Conservation (phyloP, 2,113 vertebrate species). For the Muntiacus muntjak region DNA sequence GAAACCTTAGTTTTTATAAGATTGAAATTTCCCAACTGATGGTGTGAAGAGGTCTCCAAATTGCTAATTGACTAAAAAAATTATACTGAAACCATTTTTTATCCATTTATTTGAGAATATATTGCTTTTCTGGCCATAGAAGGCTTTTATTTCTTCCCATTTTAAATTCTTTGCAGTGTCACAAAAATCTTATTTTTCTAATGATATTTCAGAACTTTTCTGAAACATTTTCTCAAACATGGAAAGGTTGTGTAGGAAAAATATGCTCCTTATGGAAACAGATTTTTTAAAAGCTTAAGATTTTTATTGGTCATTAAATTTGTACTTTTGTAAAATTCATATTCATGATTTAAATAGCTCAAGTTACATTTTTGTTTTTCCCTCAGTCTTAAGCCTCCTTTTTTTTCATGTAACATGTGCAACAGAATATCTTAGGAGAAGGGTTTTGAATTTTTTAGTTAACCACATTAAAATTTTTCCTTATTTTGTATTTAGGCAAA, state of each 20-base stretch:
- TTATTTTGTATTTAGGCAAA: background rate
- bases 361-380: background rate
- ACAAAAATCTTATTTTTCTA: background rate
- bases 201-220: constrained; percentile 9
- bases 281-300: background rate
- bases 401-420: background rate
- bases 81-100: background rate
- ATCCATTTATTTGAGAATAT: background rate
- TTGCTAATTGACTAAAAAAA: background rate
- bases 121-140: background rate
- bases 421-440: background rate
- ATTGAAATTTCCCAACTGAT: background rate
- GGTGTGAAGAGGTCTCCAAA: background rate
- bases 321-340: background rate
- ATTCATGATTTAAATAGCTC: background rate
- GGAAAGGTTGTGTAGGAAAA: constrained; percentile 19
- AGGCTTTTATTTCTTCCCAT: background rate
- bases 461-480: background rate
- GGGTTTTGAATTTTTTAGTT: background rate
- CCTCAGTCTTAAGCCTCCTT: background rate
- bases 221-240: background rate
- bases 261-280: background rate
- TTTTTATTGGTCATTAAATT: background rate
- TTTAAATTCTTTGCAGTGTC: background rate
- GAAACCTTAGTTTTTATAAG: background rate